Percentiles rank a stretch among this genome's conserved stretches.
Evolutionary conservation across 2,888 invertebrate species (phyloP).

Genomic region (Dryocosmus kuriphilus): DNA sequence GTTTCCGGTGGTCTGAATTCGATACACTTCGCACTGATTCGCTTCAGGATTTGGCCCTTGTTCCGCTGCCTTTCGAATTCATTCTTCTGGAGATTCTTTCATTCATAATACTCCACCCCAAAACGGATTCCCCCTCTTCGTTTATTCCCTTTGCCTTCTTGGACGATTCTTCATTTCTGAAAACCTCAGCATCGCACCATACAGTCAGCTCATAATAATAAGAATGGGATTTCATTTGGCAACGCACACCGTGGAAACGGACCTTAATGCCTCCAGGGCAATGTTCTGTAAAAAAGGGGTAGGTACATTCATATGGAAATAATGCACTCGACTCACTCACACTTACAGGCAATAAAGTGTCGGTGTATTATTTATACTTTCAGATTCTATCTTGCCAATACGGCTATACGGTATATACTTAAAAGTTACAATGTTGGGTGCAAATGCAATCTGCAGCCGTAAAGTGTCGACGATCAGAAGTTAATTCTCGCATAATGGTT

Average conservation of each 20-base stretch:
- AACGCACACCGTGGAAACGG: constrained; percentile 11
- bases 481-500: neutral
- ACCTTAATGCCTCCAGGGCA: constrained; percentile 4
- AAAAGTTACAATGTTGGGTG: neutral
- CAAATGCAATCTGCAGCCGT: neutral
- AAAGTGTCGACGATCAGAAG: neutral
- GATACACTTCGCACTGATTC: constrained; percentile 30
- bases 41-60: constrained; percentile 27
- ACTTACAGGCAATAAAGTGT: neutral
- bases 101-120: constrained; percentile 2
- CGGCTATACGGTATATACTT: neutral
- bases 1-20: constrained; percentile 29
- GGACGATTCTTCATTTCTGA: constrained; percentile 30
- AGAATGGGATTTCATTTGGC: constrained; percentile 12
- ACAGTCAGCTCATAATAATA: neutral
- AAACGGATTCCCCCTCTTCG: constrained; percentile 7
- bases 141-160: constrained; percentile 1
- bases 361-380: neutral
- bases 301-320: constrained; percentile 32
- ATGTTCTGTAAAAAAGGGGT: constrained; percentile 9
- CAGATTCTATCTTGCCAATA: neutral
- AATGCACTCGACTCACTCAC: constrained; percentile 15
- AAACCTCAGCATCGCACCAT: neutral
- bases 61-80: constrained; percentile 24
- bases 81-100: constrained; percentile 30